A percentile compares a stretch with the other conserved stretches of the same genome.
These are phyloP conservation scores for Pionites leucogaster DNA, from an alignment of 2,113 vertebrate genomes.

Conservation along the genomic window DNA sequence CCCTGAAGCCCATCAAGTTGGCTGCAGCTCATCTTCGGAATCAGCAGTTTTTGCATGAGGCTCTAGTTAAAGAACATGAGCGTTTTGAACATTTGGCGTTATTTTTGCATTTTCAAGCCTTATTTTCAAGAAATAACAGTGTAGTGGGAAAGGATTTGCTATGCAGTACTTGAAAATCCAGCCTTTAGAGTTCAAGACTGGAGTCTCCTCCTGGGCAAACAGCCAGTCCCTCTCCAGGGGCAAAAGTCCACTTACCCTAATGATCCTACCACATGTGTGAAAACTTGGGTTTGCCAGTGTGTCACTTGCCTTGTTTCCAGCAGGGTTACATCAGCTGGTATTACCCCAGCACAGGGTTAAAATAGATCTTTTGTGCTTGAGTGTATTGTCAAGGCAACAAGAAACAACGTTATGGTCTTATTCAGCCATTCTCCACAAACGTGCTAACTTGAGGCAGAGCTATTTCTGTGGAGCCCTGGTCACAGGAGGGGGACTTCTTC, in stretches of 20 bases:
- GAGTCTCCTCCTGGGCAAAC: neutral
- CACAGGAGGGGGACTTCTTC: neutral
- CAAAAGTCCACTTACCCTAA: neutral
- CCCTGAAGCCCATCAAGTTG: neutral
- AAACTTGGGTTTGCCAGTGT: neutral
- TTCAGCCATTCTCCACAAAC: neutral
- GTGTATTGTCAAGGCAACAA: conserved; percentile 25
- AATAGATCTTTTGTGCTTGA: neutral
- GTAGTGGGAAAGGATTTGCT: neutral
- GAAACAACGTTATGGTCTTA: neutral
- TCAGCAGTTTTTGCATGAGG: neutral
- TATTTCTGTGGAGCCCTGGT: neutral
- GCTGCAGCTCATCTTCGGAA: neutral
- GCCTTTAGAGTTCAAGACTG: neutral
- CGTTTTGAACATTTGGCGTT: neutral
- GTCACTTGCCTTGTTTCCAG: neutral
- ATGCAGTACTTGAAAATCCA: neutral
- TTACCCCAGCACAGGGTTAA: neutral
- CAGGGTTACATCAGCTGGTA: neutral
- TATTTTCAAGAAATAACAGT: neutral
- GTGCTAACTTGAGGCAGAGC: neutral
- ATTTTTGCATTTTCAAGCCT: neutral
- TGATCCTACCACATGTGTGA: neutral
- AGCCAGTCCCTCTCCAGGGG: neutral
- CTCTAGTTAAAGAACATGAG: neutral